A percentile compares a stretch with the other conserved stretches of the same genome.
Conservation (phyloP, 2,888 invertebrate species). For the Epinotia nisella region DNA sequence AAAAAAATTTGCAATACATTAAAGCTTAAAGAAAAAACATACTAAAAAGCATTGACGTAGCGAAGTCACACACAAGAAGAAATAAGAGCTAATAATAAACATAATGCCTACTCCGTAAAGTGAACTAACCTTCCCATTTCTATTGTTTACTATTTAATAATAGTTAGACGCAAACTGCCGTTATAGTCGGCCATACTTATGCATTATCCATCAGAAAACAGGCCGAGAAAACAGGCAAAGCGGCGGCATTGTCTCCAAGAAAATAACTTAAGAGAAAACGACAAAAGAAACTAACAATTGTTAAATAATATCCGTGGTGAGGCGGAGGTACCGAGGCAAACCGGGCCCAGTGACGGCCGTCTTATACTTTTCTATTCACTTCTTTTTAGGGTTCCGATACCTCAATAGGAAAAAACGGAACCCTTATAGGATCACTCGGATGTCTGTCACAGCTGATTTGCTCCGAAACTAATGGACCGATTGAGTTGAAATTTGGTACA, state of each 20-base stretch:
- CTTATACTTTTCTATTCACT: conserved; percentile 47
- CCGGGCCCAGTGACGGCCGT: conserved; percentile 60
- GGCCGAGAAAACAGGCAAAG: conserved; percentile 40
- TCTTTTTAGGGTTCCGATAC: too few relatives aligned
- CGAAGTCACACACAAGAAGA: too few relatives aligned
- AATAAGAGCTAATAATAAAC: too few relatives aligned
- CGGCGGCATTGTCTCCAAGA: conserved; percentile 42
- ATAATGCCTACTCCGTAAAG: background rate
- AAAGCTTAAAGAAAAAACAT: too few relatives aligned
- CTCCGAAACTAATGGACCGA: too few relatives aligned
- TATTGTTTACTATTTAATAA: conserved; percentile 1
- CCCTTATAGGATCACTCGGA: too few relatives aligned
- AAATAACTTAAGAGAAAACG: conserved; percentile 44
- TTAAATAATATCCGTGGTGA: conserved; percentile 54
- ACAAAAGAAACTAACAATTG: conserved; percentile 44
- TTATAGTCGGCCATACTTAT: conserved; percentile 17
- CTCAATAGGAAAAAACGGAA: too few relatives aligned
- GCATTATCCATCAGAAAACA: conserved; percentile 40
- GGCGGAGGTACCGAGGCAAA: conserved; percentile 55
- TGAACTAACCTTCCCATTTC: background rate
- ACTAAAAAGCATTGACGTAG: too few relatives aligned
- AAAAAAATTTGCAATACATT: too few relatives aligned
- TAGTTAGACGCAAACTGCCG: conserved; percentile 7
- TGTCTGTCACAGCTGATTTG: too few relatives aligned
- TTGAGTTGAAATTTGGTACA: too few relatives aligned